Evolutionary conservation across 2,888 invertebrate species (phyloP), one percentile per base, ranked within the genome.

Genomic region (Nymphalis polychloros): DNA sequence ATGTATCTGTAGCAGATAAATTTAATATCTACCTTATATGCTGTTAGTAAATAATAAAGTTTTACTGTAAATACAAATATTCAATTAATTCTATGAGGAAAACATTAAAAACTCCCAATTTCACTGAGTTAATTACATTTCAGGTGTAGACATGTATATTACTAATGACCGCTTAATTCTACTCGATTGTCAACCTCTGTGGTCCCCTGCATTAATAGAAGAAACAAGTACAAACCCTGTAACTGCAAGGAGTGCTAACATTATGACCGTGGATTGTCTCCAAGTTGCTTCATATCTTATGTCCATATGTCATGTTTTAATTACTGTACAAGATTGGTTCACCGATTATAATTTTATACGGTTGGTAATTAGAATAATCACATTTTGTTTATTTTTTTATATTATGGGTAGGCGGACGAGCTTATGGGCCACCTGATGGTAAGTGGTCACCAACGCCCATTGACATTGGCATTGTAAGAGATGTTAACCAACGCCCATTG

Each of bases 321-420:
- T 99, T 67, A 94, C 98, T 48, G 96, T 97, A 0, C 96, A 98
- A 80, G 98, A 98, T 83, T 98, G 97, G 95, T 97, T 97, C 81
- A 93, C 96, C 4, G 97, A 97, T 87, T 95, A 97, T 68, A 97
- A 97, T 85, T 93, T 96, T 78, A 84, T 96, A 72, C 96, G 97
- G 94, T 95, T 78, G 59, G 47, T 57, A 41, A 49, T n/a, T 8
- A 19, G 8, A n/a, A 17, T 49, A n/a, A n/a, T n/a, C n/a, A n/a
- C n/a, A n/a, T n/a, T n/a, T n/a, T n/a, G n/a, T n/a, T n/a, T n/a
- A n/a, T n/a, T n/a, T n/a, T n/a, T n/a, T n/a, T n/a, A n/a, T n/a
- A n/a, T n/a, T n/a, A n/a, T n/a, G n/a, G n/a, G n/a, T n/a, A n/a
- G n/a, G n/a, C n/a, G n/a, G n/a, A n/a, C n/a, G n/a, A n/a, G n/a